Evolutionary conservation across 2,797 vertebrate genomes (phyloP), one percentile per base, ranked within the genome.

Genomic region (Leucoraja ocellata): DNA sequence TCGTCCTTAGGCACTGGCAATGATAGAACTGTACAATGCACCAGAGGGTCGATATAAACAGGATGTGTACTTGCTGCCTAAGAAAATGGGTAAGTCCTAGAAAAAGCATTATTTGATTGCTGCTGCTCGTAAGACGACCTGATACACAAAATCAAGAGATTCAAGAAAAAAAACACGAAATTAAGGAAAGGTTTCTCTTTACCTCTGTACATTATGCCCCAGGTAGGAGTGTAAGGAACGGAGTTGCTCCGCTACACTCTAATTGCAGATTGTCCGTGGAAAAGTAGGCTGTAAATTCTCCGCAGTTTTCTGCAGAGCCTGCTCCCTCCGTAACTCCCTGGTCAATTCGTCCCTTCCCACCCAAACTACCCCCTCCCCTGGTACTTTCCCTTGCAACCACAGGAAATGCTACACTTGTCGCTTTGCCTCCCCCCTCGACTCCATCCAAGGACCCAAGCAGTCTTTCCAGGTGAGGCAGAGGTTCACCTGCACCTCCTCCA

Each of bases 11-110:
- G 99, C 99, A 65, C 95, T 99, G 94, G 98, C 98, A 94, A 95
- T 99, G 97, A 99, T 99, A 96, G 98, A 99, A 95, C 97, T 99
- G 39, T 99, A 99, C 96, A 99, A 99, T 8, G 98, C 98, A 93
- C 98, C 98, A 0, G 98, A 99, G 94, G 98, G 98, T 93, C 98
- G 98, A 94, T 99, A 99, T 96, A 99, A 99, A 94, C 98, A 99
- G 94, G 98, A 99, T 77, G 98, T 99, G 93, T 99, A 99, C 96
- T 95, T 99, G 95, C 96, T 99, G 95, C 98, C 98, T 61, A 99
- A 99, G 95, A 99, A 99, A 95, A 99, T 99, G 98, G 98, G 98
- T 99, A 96, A 97, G 96, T 61, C 1, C 78, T 21, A 61, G 16
- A 93, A 65, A 0, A 4, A 36, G 8, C n/a, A n/a, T n/a, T n/a